phyloP scores from a whole-genome alignment of 2,797 vertebrate genomes.

The Arremon brunneinucha region DNA sequence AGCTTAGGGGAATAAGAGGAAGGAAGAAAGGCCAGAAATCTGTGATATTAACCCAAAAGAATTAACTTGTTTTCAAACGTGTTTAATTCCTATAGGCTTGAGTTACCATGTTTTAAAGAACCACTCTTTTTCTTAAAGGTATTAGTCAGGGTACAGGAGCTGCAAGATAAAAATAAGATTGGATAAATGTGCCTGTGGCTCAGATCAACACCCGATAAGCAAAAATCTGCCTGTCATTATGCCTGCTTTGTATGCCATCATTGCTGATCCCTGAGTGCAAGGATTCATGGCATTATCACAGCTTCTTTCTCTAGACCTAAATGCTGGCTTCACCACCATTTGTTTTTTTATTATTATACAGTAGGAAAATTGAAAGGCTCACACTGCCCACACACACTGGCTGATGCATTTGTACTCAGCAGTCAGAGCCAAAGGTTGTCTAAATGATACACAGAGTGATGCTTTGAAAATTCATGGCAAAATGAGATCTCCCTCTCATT shows the following conservation, averaged over 20 bases:
- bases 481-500: conserved; percentile 1
- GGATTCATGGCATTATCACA: conserved; percentile 61
- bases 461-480: neutral
- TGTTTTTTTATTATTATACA: conserved; percentile 41
- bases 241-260: conserved; percentile 47
- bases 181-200: neutral
- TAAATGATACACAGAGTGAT: conserved; percentile 6
- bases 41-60: neutral
- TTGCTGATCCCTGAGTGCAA: conserved; percentile 30
- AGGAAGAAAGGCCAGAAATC: conserved; percentile 18
- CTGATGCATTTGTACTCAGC: conserved; percentile 28
- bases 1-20: neutral
- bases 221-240: conserved; percentile 49
- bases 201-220: neutral
- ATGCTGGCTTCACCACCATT: conserved; percentile 29
- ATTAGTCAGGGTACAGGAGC: neutral
- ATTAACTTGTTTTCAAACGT: conserved; percentile 15
- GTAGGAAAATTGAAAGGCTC: conserved; percentile 34
- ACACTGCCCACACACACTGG: conserved; percentile 22
- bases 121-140: neutral
- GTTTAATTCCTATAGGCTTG: neutral
- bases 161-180: neutral
- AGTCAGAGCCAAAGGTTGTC: conserved; percentile 46
- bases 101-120: neutral
- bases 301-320: conserved; percentile 52